These are phyloP conservation scores for Peromyscus maniculatus DNA, from an alignment of 2,113 vertebrate genomes.

Conservation along the genomic window DNA sequence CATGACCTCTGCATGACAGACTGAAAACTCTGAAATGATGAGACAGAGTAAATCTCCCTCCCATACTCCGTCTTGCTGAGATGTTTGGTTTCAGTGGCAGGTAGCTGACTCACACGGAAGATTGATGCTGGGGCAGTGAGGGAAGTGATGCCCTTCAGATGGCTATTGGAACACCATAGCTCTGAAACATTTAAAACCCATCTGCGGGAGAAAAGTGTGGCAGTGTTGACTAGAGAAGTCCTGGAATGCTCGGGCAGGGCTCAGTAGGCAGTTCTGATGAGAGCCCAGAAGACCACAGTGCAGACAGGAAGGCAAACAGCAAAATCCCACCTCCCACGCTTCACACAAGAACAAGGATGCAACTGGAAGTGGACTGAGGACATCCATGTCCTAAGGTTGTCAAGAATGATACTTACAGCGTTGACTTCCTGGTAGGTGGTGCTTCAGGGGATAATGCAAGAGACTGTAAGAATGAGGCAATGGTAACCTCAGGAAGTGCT, in stretches of 20 bases:
- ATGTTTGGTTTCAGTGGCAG: not conserved
- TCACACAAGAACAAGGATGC: not conserved
- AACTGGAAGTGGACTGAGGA: accelerated
- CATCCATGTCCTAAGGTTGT: too few species aligned
- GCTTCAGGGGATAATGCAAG: not conserved
- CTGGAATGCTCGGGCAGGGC: not conserved
- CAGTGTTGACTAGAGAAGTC: not conserved
- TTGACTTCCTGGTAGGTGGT: not conserved
- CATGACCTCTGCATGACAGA: not conserved
- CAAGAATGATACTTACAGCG: not conserved
- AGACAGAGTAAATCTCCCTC: not conserved
- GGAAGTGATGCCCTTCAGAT: not conserved
- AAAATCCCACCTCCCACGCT: not conserved
- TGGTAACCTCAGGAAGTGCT: not conserved
- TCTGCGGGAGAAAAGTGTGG: not conserved
- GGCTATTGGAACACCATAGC: not conserved
- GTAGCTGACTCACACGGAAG: not conserved
- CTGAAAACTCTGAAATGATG: not conserved
- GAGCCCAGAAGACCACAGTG: not conserved
- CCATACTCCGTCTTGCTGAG: accelerated
- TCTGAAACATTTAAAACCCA: not conserved
- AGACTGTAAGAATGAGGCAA: not conserved
- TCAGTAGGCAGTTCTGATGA: not conserved
- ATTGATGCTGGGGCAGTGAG: not conserved
- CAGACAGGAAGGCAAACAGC: not conserved